Evolutionary conservation across 2,113 vertebrate genomes (phyloP), one percentile per base, ranked within the genome.

Genomic region (Orcinus orca): DNA sequence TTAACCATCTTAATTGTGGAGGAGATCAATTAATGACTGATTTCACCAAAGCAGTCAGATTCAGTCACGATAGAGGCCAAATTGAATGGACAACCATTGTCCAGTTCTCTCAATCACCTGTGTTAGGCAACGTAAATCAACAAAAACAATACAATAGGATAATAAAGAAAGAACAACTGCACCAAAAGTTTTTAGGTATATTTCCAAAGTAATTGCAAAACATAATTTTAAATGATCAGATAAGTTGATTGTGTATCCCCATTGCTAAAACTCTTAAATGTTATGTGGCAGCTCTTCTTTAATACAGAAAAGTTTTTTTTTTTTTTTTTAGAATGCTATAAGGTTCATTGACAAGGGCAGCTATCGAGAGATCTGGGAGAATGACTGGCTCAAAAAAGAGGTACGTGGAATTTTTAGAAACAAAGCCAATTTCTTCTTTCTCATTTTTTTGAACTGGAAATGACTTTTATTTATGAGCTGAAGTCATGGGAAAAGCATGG

Each of bases 341-440:
- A 97, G 84, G 86, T 97, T 98, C 55, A 98, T 99, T 44, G 98
- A 99, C 95, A 98, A 89, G 65, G 26, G 74, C 63, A 98, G 96
- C 67, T n/a, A 90, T 65, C 96, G 95, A 92, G 98, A 99, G 97
- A 98, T 99, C 82, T 96, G 97, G 97, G 99, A 99, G 96, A 99
- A 99, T 3, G 92, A 98, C 26, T 99, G 99, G 99, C 97, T 99
- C 4, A 99, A 99, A 93, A 98, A 93, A 94, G 98, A 99, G 98
- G 99, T 99, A 98, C 97, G 97, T 96, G 38, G 10, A 90, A 92
- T 85, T 79, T 63, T 55, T n/a, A 70, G 60, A 67, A 89, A 81
- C 4, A 36, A 58, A 60, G 77, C 77, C 4, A n/a, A 44, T 38
- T 91, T 44, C 20, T 88, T 63, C 50, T 70, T 80, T 87, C 60